phyloP scores from a whole-genome alignment of 1,140 invertebrate genomes.

The Tigriopus japonicus region DNA sequence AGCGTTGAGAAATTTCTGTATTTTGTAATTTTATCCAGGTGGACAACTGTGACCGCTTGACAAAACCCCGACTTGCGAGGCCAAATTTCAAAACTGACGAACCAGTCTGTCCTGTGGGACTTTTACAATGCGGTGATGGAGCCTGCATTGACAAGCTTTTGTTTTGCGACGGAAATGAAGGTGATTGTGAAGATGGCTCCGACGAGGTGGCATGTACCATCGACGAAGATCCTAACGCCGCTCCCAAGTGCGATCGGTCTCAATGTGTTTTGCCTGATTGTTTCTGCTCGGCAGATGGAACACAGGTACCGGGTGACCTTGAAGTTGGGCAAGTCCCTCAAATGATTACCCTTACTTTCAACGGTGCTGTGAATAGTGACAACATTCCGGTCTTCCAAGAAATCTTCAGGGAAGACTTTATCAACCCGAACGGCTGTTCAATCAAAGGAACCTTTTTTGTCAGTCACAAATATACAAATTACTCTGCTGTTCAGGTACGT shows the following conservation, averaged over 20 bases:
- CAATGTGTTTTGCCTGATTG: slow-evolving; percentile 73
- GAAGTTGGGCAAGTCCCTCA: slow-evolving; percentile 44
- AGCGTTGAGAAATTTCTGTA: neutral
- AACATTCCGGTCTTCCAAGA: slow-evolving; percentile 78
- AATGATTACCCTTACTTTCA: slow-evolving; percentile 81
- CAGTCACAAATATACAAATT: slow-evolving; percentile 86
- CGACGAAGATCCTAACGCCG: slow-evolving; percentile 64
- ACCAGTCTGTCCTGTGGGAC: slow-evolving; percentile 63
- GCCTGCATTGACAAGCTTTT: slow-evolving; percentile 65
- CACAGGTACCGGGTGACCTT: slow-evolving; percentile 43
- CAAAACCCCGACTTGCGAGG: slow-evolving; percentile 65
- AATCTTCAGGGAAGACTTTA: slow-evolving; percentile 47
- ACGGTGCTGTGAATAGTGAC: slow-evolving; percentile 74
- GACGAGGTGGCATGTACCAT: slow-evolving; percentile 62
- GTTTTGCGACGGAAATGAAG: slow-evolving; percentile 42
- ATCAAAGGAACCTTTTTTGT: slow-evolving; percentile 71
- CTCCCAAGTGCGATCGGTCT: slow-evolving; percentile 64
- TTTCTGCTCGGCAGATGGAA: slow-evolving; percentile 78
- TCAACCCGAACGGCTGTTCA: slow-evolving; percentile 80
- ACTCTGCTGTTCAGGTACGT: slow-evolving; percentile 50
- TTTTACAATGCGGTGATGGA: slow-evolving; percentile 65
- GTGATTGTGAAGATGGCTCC: slow-evolving; percentile 73
- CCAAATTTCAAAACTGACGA: slow-evolving; percentile 74
- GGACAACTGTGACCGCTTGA: slow-evolving; percentile 20
- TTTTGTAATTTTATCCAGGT: slow-evolving; percentile 1